phyloP scores from a whole-genome alignment of 2,888 invertebrate genomes.

The Sarcophaga carnaria region DNA sequence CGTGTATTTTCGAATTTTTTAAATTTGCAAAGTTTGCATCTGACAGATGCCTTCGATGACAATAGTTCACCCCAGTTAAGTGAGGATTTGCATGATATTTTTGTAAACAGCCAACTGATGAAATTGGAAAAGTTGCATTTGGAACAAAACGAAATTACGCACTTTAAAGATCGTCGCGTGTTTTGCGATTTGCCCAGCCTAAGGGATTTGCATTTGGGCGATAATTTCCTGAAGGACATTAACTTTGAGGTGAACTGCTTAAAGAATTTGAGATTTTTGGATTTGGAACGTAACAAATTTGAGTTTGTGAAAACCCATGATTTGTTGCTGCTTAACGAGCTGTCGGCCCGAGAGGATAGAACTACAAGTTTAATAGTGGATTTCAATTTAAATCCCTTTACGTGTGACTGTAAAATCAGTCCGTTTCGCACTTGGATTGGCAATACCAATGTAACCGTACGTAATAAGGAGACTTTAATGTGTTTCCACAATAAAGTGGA shows the following conservation, averaged over 20 bases:
- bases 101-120: constrained; percentile 86
- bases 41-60: constrained; percentile 89
- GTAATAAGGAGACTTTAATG: constrained; percentile 83
- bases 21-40: constrained; percentile 86
- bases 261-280: constrained; percentile 85
- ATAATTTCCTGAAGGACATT: constrained; percentile 85
- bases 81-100: constrained; percentile 87
- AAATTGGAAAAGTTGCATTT: constrained; percentile 87
- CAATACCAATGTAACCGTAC: constrained; percentile 84
- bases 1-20: constrained; percentile 87
- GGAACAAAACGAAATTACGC: constrained; percentile 89
- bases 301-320: constrained; percentile 84
- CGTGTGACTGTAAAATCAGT: constrained; percentile 86
- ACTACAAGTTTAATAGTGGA: constrained; percentile 84
- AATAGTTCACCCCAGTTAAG: constrained; percentile 85
- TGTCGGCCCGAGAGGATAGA: constrained; percentile 82
- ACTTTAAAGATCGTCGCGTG: constrained; percentile 85
- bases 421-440: constrained; percentile 86
- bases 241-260: constrained; percentile 87
- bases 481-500: constrained; percentile 82
- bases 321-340: constrained; percentile 83
- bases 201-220: constrained; percentile 87
- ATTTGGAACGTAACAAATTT: constrained; percentile 87
- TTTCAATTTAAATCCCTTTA: constrained; percentile 86
- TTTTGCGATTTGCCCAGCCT: constrained; percentile 88